phyloP scores from a whole-genome alignment of 2,113 vertebrate genomes.

The Oryzias javanicus region DNA sequence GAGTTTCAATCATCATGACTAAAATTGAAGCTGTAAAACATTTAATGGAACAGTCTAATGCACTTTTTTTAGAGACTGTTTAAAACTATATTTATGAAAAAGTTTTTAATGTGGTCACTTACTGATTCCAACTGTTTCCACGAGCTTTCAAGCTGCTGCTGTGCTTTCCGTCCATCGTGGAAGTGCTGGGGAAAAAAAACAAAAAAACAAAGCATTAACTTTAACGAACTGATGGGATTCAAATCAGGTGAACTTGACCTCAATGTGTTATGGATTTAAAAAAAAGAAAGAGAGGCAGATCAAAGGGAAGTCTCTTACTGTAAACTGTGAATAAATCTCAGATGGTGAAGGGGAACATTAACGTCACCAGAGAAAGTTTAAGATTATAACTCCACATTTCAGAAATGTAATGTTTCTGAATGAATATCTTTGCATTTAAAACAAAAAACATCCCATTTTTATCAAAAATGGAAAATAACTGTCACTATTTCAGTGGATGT shows the following conservation, averaged over 20 bases:
- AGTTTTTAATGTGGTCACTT: constrained; percentile 71
- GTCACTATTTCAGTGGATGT: not conserved
- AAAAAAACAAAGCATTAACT: constrained; percentile 5
- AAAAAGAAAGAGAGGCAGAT: constrained; percentile 10
- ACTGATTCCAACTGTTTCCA: constrained; percentile 97
- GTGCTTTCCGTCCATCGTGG: constrained; percentile 94
- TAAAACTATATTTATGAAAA: no score
- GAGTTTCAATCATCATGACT: no score
- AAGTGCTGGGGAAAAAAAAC: constrained; percentile 81
- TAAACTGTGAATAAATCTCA: constrained; percentile 28
- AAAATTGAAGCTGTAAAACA: no score
- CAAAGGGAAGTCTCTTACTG: not conserved
- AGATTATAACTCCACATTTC: constrained; percentile 22
- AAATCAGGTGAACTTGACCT: constrained; percentile 37
- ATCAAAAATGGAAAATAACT: constrained; percentile 11
- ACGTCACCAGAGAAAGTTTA: constrained; percentile 23
- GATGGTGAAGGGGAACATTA: constrained; percentile 16
- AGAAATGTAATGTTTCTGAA: constrained; percentile 9
- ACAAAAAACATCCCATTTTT: constrained; percentile 3
- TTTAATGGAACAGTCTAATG: not conserved
- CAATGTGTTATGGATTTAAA: constrained; percentile 20
- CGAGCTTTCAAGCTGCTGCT: constrained; percentile 92
- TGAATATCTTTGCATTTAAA: constrained; percentile 25
- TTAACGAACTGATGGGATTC: constrained; percentile 29
- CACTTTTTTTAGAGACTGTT: not conserved